phyloP scores from a whole-genome alignment of 2,888 invertebrate species.

The Caprella mutica region DNA sequence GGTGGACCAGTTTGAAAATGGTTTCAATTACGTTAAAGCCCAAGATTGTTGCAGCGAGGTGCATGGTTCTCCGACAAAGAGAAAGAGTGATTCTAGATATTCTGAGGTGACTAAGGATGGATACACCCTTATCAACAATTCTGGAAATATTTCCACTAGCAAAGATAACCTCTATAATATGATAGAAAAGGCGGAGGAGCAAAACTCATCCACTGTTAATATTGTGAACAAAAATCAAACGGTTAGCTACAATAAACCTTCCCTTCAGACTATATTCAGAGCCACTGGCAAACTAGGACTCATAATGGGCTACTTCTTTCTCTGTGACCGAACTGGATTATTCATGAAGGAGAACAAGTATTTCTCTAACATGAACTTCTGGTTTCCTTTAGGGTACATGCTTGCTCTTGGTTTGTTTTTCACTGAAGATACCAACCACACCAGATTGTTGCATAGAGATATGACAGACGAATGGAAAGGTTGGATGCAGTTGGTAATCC shows the following conservation, averaged over 20 bases:
- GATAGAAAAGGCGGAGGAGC: no score
- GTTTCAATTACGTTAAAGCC: no score
- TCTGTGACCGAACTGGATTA: conserved; percentile 91
- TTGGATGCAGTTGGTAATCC: conserved; percentile 88
- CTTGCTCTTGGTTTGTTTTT: conserved; percentile 88
- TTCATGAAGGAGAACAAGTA: conserved; percentile 99
- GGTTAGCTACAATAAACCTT: conserved; percentile 3
- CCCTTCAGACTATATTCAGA: conserved; percentile 44
- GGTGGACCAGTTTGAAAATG: no score
- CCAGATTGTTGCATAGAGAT: conserved; percentile 73
- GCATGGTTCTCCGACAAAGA: no score
- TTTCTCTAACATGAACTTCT: conserved; percentile 90
- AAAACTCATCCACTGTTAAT: no score
- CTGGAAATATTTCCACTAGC: no score
- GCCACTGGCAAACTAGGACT: conserved; percentile 66
- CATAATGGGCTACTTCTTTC: conserved; percentile 83
- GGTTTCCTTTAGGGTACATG: conserved; percentile 87
- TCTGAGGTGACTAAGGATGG: no score
- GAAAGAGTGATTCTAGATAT: no score
- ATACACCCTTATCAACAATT: no score
- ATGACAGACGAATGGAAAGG: conserved; percentile 91
- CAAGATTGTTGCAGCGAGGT: no score
- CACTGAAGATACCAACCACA: conserved; percentile 73
- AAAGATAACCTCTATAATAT: no score
- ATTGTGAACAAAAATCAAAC: no score